Evolutionary conservation across 1,140 invertebrate species (phyloP), one percentile per base, ranked within the genome.

Genomic region (Trichonephila clavata): DNA sequence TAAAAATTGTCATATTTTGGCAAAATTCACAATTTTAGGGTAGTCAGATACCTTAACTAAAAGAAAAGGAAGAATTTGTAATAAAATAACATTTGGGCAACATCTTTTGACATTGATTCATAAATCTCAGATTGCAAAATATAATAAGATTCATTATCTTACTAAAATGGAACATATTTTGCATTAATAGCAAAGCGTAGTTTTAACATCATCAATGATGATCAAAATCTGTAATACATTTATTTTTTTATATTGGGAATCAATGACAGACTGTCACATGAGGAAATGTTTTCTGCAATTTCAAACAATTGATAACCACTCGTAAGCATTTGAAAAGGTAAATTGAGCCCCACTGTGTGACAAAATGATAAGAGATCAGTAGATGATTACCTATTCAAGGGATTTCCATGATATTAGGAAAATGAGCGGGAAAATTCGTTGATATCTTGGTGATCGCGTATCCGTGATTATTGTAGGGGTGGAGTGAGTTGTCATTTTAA

Each of bases 401-500:
- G 81, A 83, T 57, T 57, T 59, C 39, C 81, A 13, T 43, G 50
- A 57, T 83, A 27, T 57, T 59, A 83, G 50, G 50, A 59, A 83
- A 83, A 83, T 83, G 81, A 59, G 81, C 21, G 24, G 43, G 81
- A n/a, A 77, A 77, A 77, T 39, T 77, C 27, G 71, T 77, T 77
- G 27, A 77, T 32, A 59, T n/a, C 50, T 83, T 39, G 81, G 16
- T 77, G 32, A 77, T 77, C 50, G 10, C 5, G 32, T 77, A 77
- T 63, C 61, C 32, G 16, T 39, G 32, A 77, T 39, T 77, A 77
- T 39, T 39, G 71, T 27, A 8, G 27, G 90, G 80, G 81, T 65
- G 88, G 88, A 61, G 88, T 24, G 71, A n/a, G 24, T 77, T 90
- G 90, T 92, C 90, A 65, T 83, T 92, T 92, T 81, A 81, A 92